Evolutionary conservation across 1,140 invertebrate species (phyloP), one percentile per base, ranked within the genome.

Genomic region (Orius insidiosus): DNA sequence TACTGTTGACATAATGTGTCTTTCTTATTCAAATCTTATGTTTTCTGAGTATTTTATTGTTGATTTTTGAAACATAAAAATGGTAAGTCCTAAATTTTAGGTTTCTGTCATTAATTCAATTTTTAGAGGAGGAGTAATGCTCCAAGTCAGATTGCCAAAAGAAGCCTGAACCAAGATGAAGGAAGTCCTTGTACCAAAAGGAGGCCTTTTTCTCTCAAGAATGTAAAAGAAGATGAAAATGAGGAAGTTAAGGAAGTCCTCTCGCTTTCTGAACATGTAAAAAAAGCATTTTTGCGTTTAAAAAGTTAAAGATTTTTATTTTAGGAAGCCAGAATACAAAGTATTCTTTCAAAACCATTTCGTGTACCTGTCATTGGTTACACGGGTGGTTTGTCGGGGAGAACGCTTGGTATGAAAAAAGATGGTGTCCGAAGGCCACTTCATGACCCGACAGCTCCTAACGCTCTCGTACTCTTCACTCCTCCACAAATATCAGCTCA

Each of bases 291-390:
- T 35, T 15, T 36, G 14, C 3, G 42, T 52, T 11, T 45, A 38
- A 39, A 6, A 7, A 7, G 11, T 45, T 14, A 8, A 5, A 37
- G 11, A 46, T 30, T 40, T 46, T 42, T 48, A 58, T 59, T 64
- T 33, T 61, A 86, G 76, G 83, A 87, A 64, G 68, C 69, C 38
- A 62, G 85, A 10, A 92, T 97, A 48, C 74, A 74, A 48, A 78
- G 80, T 55, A 75, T 93, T 51, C 58, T 96, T 1, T 77, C 71
- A n/a, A 83, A 80, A 58, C 88, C 90, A 5, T 98, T 98, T 58
- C 86, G 87, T 68, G 82, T 96, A 39, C 94, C 95, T 4, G 85
- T 97, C 50, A 76, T 81, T 10, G 92, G 94, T 56, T 98, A 97
- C 66, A 61, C 61, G 13, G 59, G 60, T 1, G 68, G 78, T 34